Evolutionary conservation across 2,797 vertebrate species (phyloP), one percentile per base, ranked within the genome.

Genomic region (Eulemur coronatus): DNA sequence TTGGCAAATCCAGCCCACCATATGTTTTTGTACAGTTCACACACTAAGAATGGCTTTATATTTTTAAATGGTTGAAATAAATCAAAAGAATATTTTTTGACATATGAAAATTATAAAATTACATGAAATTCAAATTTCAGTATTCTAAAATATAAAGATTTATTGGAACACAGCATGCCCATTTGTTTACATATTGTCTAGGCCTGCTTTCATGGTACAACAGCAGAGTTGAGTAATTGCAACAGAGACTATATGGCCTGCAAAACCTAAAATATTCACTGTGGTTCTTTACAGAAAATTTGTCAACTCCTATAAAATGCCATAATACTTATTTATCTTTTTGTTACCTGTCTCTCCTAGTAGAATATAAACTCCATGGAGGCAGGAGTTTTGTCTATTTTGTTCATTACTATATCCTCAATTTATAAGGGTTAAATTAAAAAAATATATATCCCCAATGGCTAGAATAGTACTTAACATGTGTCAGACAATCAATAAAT

Each of bases 11-110:
- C 70, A 61, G 24, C 48, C 18, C 33, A 89, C 50, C 50, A 63
- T 76, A 61, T 90, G 38, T 78, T 90, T 91, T 81, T 61, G 14
- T 57, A 75, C 24, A 89, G 50, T 57, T 38, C 48, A 70, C 52
- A 87, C 57, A 35, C 55, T 92, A 88, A 95, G 52, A 91, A 75
- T 69, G n/a, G 20, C 59, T 93, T 52, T 46, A 72, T 8, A 18
- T 85, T 84, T 94, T 84, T 91, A 50, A 61, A 87, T 84, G 30
- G 65, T 13, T 92, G 35, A 89, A 75, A 86, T 73, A 85, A 94
- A 84, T 82, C 4, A 30, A 80, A 96, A 87, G n/a, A 73, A 9
- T 50, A 69, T 48, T 88, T 94, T 70, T 52, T 38, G 30, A 33
- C 18, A 87, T 5, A 48, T 63, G 41, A 84, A 94, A 94, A 90